Base-by-base conservation (phyloP, 2,888 invertebrate genomes). In the Mythimna ferrago region DNA sequence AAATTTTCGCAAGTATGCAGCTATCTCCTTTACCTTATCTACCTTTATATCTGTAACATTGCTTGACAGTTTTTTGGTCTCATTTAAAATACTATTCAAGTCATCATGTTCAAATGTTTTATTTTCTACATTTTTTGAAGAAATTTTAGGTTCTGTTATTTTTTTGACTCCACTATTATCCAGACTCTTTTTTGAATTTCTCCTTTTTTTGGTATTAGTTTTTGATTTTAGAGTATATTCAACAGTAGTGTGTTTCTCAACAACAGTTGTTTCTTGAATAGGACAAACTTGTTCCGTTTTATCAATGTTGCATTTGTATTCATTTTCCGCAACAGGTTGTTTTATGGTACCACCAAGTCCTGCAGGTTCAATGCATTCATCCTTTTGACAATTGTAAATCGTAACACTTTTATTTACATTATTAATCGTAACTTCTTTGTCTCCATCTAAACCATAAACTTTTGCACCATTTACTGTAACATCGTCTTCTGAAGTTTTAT, bases 21-120 rank as follows among this genome's bases (percentile, higher is more conserved):
- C 89, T 51, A 90, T 90, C 85, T 89, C 89, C 76, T 85, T 82
- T 19, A 91, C 83, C 69, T 89, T 85, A 60, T 85, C 83, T 26
- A 76, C 62, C 54, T 85, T 70, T 35, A 57, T 60, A 74, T 87
- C 48, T 65, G 76, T 35, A 73, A 66, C 48, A n/a, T 21, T 70
- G 26, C 6, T 58, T 67, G 82, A 80, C 11, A 78, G 62, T 56
- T 74, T 71, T 76, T 76, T 79, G 57, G 58, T 78, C 38, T 66
- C 63, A 62, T 75, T 82, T 57, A 81, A 74, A 76, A 79, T 83
- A 51, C 61, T 62, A 63, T 71, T 67, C 26, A 76, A 56, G n/a
- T 74, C 58, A 38, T 72, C 65, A 63, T 75, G 69, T 65, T 67
- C 57, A 67, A 73, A 54, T 67, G 68, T 41, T 70, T 68, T 63